These are phyloP conservation scores for Urocolius indicus DNA, from an alignment of 2,113 vertebrate species.

Conservation along the genomic window DNA sequence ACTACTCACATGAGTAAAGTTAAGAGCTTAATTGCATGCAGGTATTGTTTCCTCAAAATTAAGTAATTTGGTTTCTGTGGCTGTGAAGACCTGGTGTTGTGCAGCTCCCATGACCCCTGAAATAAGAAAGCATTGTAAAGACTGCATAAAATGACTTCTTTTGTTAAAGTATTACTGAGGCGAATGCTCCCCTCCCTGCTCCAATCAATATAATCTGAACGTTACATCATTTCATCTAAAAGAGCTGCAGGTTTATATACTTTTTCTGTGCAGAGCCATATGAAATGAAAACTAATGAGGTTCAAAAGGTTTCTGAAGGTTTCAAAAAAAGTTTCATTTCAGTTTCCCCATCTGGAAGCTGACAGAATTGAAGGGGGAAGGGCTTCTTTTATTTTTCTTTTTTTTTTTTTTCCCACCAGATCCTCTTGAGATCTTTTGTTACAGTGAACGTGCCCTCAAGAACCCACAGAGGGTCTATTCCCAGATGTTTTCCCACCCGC, in stretches of 20 bases:
- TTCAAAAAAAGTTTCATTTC: conserved; percentile 34
- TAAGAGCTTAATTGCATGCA: conserved; percentile 57
- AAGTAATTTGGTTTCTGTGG: conserved; percentile 49
- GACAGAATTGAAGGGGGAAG: conserved; percentile 1
- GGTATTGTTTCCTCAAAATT: conserved; percentile 66
- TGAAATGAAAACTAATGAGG: conserved; percentile 67
- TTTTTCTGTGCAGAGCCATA: conserved; percentile 34
- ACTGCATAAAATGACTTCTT: conserved; percentile 56
- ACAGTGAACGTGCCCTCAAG: background rate
- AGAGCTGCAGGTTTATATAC: conserved; percentile 51
- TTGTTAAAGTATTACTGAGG: conserved; percentile 59
- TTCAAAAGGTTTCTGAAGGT: conserved; percentile 66
- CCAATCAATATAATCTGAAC: background rate
- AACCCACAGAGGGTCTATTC: background rate
- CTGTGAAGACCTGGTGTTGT: conserved; percentile 59
- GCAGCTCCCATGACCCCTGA: conserved; percentile 64
- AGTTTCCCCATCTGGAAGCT: conserved; percentile 59
- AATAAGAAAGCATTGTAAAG: conserved; percentile 63
- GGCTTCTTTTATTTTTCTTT: conserved; percentile 11
- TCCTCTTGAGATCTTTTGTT: conserved; percentile 38
- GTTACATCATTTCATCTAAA: conserved; percentile 53
- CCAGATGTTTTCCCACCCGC: background rate
- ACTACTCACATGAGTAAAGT: conserved; percentile 55
- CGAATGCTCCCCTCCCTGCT: background rate
- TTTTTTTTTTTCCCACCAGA: conserved; percentile 1